Base-by-base conservation (phyloP, 2,113 vertebrate genomes). In the Istiophorus platypterus region DNA sequence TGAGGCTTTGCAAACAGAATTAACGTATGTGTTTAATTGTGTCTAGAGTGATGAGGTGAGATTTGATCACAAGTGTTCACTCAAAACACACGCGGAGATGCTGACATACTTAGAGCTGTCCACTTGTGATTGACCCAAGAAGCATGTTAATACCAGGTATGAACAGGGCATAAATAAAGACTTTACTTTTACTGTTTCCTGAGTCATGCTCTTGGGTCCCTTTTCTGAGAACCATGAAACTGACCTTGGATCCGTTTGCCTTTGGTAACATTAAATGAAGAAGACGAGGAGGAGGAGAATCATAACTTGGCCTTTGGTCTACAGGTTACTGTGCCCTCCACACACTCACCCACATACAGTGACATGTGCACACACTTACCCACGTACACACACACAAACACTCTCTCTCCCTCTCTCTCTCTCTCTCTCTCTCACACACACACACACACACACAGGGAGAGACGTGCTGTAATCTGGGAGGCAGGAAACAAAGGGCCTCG, bases 401-500 rank as follows among this genome's bases (percentile, higher is more conserved):
- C 42, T 34, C 31, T 34, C 31, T 34, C 31, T 34, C 31, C 6
- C 31, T 34, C 31, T 34, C 31, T 34, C 31, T 34, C 31, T 34
- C 31, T 34, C 31, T 34, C 31, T 34, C 31, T 34, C 31, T 34
- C 31, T 34, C 31, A 56, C 64, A 65, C 64, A 62, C 72, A 72
- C 72, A 51, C 81, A 73, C 73, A 81, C 84, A 85, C 76, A 64
- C 93, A 93, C 85, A 85, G 95, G 94, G 94, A 92, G 95, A 96
- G 95, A 96, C 95, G 95, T 96, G 95, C 95, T 96, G 95, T 97
- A 96, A 97, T 96, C 95, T 96, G 95, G 95, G 94, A 96, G 95
- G 93, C 95, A 96, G 95, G 95, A 97, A 97, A 97, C 97, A 97
- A 97, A 98, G 95, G 95, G 92, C 92, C 96, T 97, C 95, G 96